phyloP scores from a whole-genome alignment of 2,888 invertebrate species.

The Diachrysia chrysitis region DNA sequence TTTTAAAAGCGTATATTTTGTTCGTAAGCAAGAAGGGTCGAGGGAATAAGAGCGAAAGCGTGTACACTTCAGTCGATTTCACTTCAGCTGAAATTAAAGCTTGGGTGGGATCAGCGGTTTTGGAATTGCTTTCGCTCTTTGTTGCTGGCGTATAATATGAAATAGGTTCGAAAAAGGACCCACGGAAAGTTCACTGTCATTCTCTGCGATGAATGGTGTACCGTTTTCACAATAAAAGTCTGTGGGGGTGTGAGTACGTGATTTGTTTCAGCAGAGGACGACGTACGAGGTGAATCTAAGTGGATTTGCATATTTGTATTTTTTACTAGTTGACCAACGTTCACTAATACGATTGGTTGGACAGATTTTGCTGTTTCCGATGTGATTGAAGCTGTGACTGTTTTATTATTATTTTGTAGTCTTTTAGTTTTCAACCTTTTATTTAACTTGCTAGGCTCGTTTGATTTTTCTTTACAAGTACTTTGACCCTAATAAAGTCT shows the following conservation, averaged over 20 bases:
- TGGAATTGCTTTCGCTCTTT: slow-evolving; percentile 73
- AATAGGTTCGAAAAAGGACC: slow-evolving; percentile 58
- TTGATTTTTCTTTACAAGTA: too few species aligned
- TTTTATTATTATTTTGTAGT: too few species aligned
- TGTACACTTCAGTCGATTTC: slow-evolving; percentile 84
- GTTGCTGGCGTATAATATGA: slow-evolving; percentile 65
- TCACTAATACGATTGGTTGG: slow-evolving; percentile 2
- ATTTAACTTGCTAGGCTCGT: too few species aligned
- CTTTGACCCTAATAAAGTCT: too few species aligned
- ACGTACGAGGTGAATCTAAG: background rate
- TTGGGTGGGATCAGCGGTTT: slow-evolving; percentile 73
- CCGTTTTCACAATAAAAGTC: slow-evolving; percentile 46
- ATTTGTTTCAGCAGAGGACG: slow-evolving; percentile 23
- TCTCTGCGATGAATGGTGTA: slow-evolving; percentile 49
- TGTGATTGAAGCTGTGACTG: background rate
- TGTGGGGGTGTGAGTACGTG: slow-evolving; percentile 30
- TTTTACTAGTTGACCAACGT: slow-evolving; percentile 6
- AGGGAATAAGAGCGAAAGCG: slow-evolving; percentile 82
- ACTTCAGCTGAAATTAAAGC: slow-evolving; percentile 83
- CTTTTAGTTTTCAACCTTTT: too few species aligned
- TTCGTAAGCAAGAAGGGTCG: slow-evolving; percentile 72
- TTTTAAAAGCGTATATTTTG: slow-evolving; percentile 67
- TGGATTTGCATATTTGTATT: slow-evolving; percentile 27
- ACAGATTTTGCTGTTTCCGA: background rate
- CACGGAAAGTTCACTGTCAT: slow-evolving; percentile 58